phyloP scores from a whole-genome alignment of 2,113 vertebrate genomes.

The Indicator maculatus region DNA sequence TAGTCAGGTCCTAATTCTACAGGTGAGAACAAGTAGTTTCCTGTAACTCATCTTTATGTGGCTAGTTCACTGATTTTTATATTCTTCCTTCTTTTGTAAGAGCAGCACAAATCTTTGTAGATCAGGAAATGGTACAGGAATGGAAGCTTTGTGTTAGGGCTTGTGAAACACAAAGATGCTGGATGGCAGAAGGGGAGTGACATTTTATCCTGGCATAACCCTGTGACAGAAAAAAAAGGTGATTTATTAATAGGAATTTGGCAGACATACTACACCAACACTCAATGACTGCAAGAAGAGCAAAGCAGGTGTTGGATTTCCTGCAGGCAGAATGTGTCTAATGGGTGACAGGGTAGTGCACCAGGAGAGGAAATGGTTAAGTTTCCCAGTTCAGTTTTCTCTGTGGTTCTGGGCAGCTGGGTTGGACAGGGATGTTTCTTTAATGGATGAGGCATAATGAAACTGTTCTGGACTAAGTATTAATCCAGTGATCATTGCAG shows the following conservation, averaged over 20 bases:
- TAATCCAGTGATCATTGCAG: background rate
- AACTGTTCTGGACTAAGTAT: background rate
- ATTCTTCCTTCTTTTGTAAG: background rate
- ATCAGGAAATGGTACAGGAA: background rate
- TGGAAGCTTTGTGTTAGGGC: background rate
- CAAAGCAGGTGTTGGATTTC: constrained; percentile 23
- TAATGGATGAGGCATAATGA: accelerated
- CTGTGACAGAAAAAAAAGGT: background rate
- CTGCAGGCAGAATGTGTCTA: background rate
- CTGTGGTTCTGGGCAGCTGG: background rate
- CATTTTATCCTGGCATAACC: constrained; percentile 17
- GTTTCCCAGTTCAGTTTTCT: background rate
- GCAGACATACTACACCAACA: constrained; percentile 26
- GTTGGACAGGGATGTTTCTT: background rate
- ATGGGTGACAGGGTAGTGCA: background rate
- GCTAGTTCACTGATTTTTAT: background rate
- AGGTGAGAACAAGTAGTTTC: background rate
- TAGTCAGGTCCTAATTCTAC: background rate
- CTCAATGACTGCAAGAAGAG: constrained; percentile 3
- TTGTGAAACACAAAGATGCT: background rate
- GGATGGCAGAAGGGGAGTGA: background rate
- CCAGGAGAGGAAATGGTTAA: background rate
- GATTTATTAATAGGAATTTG: constrained; percentile 66
- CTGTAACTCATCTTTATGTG: background rate
- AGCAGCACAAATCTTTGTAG: background rate